Conservation (phyloP, 2,113 vertebrate genomes). For the Telmatochromis sp. region DNA sequence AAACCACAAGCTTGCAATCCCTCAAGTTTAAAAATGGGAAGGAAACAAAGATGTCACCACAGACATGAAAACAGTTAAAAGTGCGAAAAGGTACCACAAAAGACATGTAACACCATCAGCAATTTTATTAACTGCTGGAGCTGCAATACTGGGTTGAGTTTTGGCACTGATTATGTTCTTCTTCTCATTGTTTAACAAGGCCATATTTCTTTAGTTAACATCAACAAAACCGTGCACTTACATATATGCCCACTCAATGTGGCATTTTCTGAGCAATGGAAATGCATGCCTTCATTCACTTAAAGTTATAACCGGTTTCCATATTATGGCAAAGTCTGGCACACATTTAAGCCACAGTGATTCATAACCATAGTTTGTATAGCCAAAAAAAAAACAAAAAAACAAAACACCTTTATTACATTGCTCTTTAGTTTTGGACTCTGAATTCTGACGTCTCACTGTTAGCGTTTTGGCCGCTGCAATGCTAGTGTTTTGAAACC, state of each 20-base stretch:
- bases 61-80: not conserved
- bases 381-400: not conserved
- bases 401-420: not conserved
- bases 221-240: not conserved
- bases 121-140: not conserved
- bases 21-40: not conserved
- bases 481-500: not conserved
- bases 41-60: not conserved
- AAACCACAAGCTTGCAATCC: not conserved
- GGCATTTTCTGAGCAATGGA: not conserved
- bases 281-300: not conserved
- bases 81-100: not conserved
- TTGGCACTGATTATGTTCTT: too few relatives aligned
- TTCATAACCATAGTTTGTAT: not conserved
- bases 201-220: not conserved
- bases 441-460: not conserved
- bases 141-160: not conserved
- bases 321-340: not conserved
- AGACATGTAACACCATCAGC: not conserved
- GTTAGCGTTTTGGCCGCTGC: not conserved
- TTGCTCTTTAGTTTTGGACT: not conserved
- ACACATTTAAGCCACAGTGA: not conserved
- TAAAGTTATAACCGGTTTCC: accelerated
- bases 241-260: not conserved
- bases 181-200: not conserved